Evolutionary conservation across 2,113 vertebrate species (phyloP).

Genomic region (Amazona guildingii): DNA sequence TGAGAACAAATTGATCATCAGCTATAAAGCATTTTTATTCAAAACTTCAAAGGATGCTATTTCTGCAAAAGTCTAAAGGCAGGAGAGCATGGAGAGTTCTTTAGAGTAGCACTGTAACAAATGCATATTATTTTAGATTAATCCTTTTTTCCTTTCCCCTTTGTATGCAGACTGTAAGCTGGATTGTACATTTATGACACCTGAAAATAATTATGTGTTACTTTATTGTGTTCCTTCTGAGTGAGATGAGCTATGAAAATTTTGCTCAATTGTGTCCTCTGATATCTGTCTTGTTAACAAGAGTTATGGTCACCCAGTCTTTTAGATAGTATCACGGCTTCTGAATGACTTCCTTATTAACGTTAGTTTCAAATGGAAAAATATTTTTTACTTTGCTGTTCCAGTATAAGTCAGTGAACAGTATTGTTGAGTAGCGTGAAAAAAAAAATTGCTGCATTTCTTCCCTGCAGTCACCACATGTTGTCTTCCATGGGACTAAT

Average conservation of each 20-base stretch:
- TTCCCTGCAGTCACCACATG: not conserved
- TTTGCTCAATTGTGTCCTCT: not conserved
- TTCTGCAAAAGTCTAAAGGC: not conserved
- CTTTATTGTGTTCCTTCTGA: not conserved
- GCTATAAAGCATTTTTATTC: not conserved
- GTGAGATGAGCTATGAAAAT: not conserved
- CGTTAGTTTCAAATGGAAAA: not conserved
- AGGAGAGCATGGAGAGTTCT: not conserved
- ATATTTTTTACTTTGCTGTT: not conserved
- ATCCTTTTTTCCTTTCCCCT: not conserved
- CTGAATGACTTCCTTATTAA: not conserved
- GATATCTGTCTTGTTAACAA: not conserved
- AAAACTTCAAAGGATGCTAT: not conserved
- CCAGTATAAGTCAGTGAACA: not conserved
- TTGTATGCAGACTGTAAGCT: constrained; percentile 5
- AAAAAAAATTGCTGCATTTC: not conserved
- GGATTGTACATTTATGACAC: not conserved
- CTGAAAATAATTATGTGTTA: not conserved
- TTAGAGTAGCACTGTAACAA: not conserved
- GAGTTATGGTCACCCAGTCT: not conserved
- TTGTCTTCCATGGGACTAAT: not conserved
- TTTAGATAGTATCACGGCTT: not conserved
- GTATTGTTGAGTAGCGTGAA: not conserved
- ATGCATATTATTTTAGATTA: constrained; percentile 30
- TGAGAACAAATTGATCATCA: not conserved